Base-by-base conservation (phyloP, 1,140 invertebrate species). In the Lordiphosa mommai region DNA sequence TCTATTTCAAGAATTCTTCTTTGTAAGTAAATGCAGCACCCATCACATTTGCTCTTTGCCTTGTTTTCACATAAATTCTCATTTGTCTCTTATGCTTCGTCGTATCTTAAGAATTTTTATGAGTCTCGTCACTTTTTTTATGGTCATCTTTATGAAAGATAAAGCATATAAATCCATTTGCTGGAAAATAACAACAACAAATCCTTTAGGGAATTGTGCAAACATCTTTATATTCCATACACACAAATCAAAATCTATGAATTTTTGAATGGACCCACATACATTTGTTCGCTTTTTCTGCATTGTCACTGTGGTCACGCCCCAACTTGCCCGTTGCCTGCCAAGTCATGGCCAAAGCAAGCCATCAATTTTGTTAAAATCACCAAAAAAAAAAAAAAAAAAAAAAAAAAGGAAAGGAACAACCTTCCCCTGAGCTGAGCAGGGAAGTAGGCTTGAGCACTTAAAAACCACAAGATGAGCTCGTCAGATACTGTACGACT, bases 341-440 rank as follows among this genome's bases (percentile, higher is more conserved):
- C 46, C 63, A 55, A 69, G 64, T 69, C 66, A 69, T 61, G 64
- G 41, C 57, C 57, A 68, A 46, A 64, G 71, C 56, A 61, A 72
- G 72, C 68, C 77, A 82, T 82, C 72, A 84, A 84, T 84, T 82
- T 64, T 72, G 58, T 60, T 68, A 82, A 82, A 82, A 76, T 82
- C 77, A 80, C 76, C 71, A 48, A 74, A 59, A 57, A 61, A 49
- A 38, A 14, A 61, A 68, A 40, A 49, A 51, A 33, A 36, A 41
- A 40, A 30, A 50, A 41, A 23, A n/a, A 52, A 40, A 33, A 55
- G 49, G 55, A 32, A 60, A 65, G 49, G 41, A 57, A 51, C 33
- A 44, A 17, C 16, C 16, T 17, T 17, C 3, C 3, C 16, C n/a
- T n/a, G 3, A 17, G 12, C 33, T 20, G 2, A 2, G 20, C 1